These are phyloP conservation scores for Raja brachyura DNA, from an alignment of 2,113 vertebrate genomes.

Conservation along the genomic window DNA sequence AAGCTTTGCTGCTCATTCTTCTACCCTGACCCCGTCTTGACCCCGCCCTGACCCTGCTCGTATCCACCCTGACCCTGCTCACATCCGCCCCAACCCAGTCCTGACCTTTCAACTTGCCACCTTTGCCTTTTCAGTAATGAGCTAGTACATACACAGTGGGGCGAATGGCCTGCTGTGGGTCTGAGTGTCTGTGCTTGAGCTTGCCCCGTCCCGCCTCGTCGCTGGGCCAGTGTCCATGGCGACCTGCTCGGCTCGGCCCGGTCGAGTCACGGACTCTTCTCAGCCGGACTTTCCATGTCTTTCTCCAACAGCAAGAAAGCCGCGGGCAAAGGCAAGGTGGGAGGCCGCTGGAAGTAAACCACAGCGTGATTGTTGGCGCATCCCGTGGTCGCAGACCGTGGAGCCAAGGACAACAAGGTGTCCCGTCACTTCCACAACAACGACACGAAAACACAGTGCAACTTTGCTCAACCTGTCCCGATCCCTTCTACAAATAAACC, in stretches of 20 bases:
- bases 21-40: too few relatives aligned
- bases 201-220: background rate
- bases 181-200: too few relatives aligned
- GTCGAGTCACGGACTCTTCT: too few relatives aligned
- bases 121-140: background rate
- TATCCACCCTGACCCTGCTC: too few relatives aligned
- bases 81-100: too few relatives aligned
- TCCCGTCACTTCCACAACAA: background rate
- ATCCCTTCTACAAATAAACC: constrained; percentile 5
- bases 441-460: background rate
- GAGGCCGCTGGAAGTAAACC: constrained; percentile 59
- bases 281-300: background rate
- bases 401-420: background rate
- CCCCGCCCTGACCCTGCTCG: too few relatives aligned
- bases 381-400: background rate
- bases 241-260: background rate
- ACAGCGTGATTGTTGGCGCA: background rate
- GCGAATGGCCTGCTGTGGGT: background rate
- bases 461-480: constrained; percentile 12
- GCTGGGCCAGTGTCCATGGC: too few relatives aligned
- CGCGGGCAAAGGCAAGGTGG: constrained; percentile 55
- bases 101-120: too few relatives aligned
- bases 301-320: constrained; percentile 52
- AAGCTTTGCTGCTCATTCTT: background rate
- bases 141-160: background rate